Conservation (phyloP, 1,140 invertebrate genomes). For the Cyclargus thomasi region DNA sequence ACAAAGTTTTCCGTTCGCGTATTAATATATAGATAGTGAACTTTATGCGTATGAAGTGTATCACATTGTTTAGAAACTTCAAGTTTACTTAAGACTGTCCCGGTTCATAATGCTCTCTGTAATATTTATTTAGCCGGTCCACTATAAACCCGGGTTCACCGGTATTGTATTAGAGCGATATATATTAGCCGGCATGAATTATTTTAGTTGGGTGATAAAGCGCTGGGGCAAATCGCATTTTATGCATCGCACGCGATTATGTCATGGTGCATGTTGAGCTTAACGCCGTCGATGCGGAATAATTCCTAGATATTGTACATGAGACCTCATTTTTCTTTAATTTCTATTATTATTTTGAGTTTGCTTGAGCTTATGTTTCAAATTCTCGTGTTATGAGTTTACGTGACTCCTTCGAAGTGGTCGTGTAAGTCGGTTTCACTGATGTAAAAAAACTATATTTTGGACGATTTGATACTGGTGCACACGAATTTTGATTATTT, state of each 20-base stretch:
- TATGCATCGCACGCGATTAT: conserved; percentile 15
- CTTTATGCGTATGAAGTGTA: too few species aligned
- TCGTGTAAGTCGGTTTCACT: too few species aligned
- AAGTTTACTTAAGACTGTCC: background rate
- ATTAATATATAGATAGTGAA: too few species aligned
- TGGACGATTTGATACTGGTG: too few species aligned
- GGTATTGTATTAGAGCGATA: background rate
- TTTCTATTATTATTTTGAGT: background rate
- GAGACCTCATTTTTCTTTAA: background rate
- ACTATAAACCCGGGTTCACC: background rate
- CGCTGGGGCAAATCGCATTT: conserved; percentile 13
- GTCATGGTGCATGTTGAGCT: conserved; percentile 10
- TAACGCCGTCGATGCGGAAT: background rate
- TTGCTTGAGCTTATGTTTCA: too few species aligned
- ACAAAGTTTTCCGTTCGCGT: too few species aligned
- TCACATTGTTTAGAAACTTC: too few species aligned
- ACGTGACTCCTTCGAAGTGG: too few species aligned
- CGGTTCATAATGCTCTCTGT: background rate
- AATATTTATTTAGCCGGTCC: background rate
- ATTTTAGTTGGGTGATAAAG: conserved; percentile 13
- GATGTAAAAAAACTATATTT: too few species aligned
- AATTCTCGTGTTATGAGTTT: too few species aligned
- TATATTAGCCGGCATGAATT: conserved; percentile 8
- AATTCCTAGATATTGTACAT: conserved; percentile 1
- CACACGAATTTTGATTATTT: too few species aligned